Conservation (phyloP, 2,797 vertebrate species). For the Varecia variegata region DNA sequence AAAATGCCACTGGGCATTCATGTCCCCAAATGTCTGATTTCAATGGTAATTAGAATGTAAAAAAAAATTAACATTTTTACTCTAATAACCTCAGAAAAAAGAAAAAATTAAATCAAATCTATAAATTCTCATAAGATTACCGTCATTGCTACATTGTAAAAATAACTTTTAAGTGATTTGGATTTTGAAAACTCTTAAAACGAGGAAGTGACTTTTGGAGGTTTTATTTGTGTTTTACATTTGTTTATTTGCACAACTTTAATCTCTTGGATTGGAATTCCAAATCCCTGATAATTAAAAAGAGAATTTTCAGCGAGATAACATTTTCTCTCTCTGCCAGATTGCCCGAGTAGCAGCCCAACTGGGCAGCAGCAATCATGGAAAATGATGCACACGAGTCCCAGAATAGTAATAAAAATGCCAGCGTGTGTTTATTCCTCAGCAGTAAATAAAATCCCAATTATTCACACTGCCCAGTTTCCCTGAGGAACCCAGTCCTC, state of each 20-base stretch:
- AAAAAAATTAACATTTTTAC: constrained; percentile 44
- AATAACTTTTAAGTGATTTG: neutral
- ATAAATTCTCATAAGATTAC: neutral
- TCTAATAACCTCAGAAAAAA: constrained; percentile 4
- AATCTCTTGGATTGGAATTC: constrained; percentile 47
- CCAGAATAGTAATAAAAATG: constrained; percentile 60
- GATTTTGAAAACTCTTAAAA: constrained; percentile 10
- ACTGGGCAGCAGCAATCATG: constrained; percentile 41
- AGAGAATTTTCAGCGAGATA: constrained; percentile 51
- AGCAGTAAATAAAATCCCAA: constrained; percentile 68
- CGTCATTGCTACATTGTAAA: neutral
- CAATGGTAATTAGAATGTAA: constrained; percentile 22
- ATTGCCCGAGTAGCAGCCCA: neutral
- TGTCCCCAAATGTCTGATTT: neutral
- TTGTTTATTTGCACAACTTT: constrained; percentile 48
- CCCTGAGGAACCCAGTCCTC: neutral
- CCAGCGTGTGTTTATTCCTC: constrained; percentile 56
- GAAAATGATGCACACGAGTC: constrained; percentile 58
- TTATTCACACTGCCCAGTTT: constrained; percentile 58
- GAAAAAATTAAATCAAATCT: neutral
- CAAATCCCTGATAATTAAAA: constrained; percentile 68
- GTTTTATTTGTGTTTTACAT: neutral
- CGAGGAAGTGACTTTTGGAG: neutral
- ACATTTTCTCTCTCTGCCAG: constrained; percentile 55
- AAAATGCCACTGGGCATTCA: constrained; percentile 4